Evolutionary conservation across 2,797 vertebrate genomes (phyloP).

Genomic region (Thunnus albacares): DNA sequence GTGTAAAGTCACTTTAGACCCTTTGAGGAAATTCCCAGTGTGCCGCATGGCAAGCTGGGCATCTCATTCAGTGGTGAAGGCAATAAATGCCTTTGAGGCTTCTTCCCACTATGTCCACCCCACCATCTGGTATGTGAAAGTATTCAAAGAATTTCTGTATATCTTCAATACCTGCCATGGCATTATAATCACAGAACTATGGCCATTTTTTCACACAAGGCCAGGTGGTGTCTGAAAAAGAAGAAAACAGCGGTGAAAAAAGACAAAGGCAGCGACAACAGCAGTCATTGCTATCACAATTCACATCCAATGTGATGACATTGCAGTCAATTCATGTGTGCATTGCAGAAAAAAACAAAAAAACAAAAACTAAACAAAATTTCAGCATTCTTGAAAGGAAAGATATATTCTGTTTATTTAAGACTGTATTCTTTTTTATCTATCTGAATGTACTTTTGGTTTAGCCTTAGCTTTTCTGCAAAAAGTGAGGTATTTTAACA

Average conservation of each 20-base stretch:
- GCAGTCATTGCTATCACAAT: no score
- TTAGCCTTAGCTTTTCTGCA: no score
- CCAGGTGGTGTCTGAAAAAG: conserved; percentile 36
- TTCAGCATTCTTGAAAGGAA: no score
- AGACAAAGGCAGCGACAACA: background rate
- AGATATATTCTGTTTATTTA: no score
- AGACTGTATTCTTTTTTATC: no score
- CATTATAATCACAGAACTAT: conserved; percentile 93
- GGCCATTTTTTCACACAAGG: conserved; percentile 84
- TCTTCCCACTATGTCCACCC: conserved; percentile 95
- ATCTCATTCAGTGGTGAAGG: conserved; percentile 91
- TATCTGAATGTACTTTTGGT: no score
- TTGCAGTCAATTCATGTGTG: no score
- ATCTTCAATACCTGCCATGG: conserved; percentile 91
- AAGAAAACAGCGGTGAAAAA: conserved; percentile 8
- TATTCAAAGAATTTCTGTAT: conserved; percentile 92
- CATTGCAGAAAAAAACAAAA: no score
- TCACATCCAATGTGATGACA: no score
- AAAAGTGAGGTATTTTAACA: no score
- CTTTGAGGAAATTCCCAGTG: conserved; percentile 88
- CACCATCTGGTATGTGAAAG: conserved; percentile 93
- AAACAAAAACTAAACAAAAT: no score
- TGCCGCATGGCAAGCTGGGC: conserved; percentile 89
- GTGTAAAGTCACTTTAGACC: conserved; percentile 87
- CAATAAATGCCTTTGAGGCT: conserved; percentile 92